These are phyloP conservation scores for Pyrgus malvae DNA, from an alignment of 2,888 invertebrate species.

Conservation along the genomic window DNA sequence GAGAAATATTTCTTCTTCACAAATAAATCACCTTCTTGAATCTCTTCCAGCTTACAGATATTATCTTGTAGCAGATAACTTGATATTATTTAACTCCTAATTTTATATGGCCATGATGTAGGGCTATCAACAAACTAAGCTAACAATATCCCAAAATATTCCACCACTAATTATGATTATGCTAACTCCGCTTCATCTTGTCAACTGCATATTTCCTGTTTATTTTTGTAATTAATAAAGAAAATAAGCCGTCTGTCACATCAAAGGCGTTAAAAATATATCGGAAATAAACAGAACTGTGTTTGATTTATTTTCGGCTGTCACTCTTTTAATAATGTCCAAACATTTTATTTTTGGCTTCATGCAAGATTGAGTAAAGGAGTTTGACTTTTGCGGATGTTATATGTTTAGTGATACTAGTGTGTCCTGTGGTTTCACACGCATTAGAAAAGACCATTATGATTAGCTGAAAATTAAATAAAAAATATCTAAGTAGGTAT, in stretches of 20 bases:
- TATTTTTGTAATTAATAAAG: slow-evolving; percentile 17
- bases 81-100: too few relatives aligned
- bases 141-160: background rate
- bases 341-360: slow-evolving; percentile 18
- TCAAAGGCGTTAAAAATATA: slow-evolving; percentile 25
- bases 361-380: background rate
- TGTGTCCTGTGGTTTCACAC: too few relatives aligned
- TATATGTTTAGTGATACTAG: too few relatives aligned
- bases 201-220: slow-evolving; percentile 8
- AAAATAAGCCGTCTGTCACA: slow-evolving; percentile 21
- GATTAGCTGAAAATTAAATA: too few relatives aligned
- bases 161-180: slow-evolving; percentile 1
- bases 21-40: too few relatives aligned
- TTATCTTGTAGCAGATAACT: too few relatives aligned
- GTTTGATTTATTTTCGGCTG: slow-evolving; percentile 22
- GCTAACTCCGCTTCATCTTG: background rate
- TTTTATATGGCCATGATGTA: too few relatives aligned
- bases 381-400: background rate
- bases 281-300: slow-evolving; percentile 18
- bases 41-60: too few relatives aligned
- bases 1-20: too few relatives aligned
- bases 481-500: too few relatives aligned
- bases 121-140: background rate
- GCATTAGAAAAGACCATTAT: too few relatives aligned
- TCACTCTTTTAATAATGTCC: slow-evolving; percentile 20